These are phyloP conservation scores for Rhynchophorus ferrugineus DNA, from an alignment of 1,140 invertebrate genomes.

Conservation along the genomic window DNA sequence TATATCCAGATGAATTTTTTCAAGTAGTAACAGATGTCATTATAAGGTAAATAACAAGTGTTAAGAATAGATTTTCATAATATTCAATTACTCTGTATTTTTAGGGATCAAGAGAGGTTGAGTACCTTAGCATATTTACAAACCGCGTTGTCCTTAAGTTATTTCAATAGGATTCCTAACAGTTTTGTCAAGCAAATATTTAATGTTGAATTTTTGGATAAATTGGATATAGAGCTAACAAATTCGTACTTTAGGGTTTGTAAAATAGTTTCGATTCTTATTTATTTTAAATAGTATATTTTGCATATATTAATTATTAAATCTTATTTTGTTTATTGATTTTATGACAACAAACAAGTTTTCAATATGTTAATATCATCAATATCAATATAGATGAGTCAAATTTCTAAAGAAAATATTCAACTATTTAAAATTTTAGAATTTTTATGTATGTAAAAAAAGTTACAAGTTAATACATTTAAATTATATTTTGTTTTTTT, in stretches of 20 bases:
- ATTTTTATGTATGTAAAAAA: too few species aligned
- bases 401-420: too few species aligned
- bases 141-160: conserved; percentile 42
- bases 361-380: too few species aligned
- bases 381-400: too few species aligned
- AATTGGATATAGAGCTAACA: conserved; percentile 46
- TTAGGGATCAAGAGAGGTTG: conserved; percentile 45
- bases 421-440: too few species aligned
- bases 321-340: too few species aligned
- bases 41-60: conserved; percentile 28
- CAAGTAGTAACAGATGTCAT: conserved; percentile 30
- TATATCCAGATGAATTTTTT: conserved; percentile 37
- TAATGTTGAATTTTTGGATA: conserved; percentile 48
- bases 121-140: conserved; percentile 43
- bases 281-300: neutral
- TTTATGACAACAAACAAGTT: too few species aligned
- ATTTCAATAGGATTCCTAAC: conserved; percentile 42
- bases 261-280: neutral
- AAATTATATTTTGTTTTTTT: too few species aligned
- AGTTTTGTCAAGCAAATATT: conserved; percentile 46
- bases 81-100: too few species aligned
- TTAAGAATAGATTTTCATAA: too few species aligned
- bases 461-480: too few species aligned
- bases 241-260: conserved; percentile 45
- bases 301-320: conserved; percentile 4